phyloP scores from a whole-genome alignment of 2,888 invertebrate genomes.

The Crioceris asparagi region DNA sequence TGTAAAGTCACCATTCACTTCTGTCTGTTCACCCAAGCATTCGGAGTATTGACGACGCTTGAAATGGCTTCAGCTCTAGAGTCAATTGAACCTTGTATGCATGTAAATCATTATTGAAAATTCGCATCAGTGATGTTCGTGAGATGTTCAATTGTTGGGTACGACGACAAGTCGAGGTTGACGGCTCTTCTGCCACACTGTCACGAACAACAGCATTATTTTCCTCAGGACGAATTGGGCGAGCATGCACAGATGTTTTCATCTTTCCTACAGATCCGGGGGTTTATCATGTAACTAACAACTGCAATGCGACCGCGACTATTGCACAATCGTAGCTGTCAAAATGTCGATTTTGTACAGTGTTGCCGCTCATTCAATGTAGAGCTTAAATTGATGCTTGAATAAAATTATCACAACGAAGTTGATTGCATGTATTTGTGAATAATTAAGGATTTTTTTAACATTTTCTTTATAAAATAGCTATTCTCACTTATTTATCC shows the following conservation, averaged over 20 bases:
- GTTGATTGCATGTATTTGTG: no score
- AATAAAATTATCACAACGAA: no score
- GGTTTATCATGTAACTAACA: no score
- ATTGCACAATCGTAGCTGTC: no score
- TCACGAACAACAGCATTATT: constrained; percentile 15
- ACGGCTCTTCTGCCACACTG: constrained; percentile 19
- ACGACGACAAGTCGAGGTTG: constrained; percentile 15
- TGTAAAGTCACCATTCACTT: not conserved
- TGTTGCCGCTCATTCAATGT: no score
- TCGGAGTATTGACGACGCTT: constrained; percentile 3
- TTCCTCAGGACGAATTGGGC: constrained; percentile 8
- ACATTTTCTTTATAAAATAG: no score
- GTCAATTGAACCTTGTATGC: constrained; percentile 1
- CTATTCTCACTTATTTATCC: no score
- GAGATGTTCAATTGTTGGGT: constrained; percentile 12
- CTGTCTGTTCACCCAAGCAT: constrained; percentile 1
- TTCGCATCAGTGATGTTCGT: constrained; percentile 3
- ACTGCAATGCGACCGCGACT: no score
- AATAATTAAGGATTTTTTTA: no score
- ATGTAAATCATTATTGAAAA: constrained; percentile 3
- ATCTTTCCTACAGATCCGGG: constrained; percentile 8
- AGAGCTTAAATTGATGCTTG: no score
- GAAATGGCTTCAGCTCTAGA: constrained; percentile 1
- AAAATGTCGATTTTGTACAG: no score
- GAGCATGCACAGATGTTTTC: constrained; percentile 7